Base-by-base conservation (phyloP, 2,888 invertebrate species). In the Acleris literana region DNA sequence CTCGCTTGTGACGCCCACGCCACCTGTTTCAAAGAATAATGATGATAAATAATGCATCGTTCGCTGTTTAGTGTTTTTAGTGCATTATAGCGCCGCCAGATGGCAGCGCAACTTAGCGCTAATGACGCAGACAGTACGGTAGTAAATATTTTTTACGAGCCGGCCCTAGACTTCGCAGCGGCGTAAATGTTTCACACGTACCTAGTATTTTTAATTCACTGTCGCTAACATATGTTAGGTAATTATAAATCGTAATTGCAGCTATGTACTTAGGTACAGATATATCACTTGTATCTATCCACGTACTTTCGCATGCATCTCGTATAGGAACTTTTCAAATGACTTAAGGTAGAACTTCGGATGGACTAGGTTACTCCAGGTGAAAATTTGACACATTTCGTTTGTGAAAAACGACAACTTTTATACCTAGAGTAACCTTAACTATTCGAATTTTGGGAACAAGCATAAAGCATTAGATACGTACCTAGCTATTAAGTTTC, bases 141-240 rank as follows among this genome's bases (percentile, higher is more conserved):
- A 68, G 52, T 91, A 90, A 90, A 91, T 91, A 90, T 89, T 90
- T 90, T 89, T 90, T 89, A 91, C 85, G 87, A 87, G 76, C 80
- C 76, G 80, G 79, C 81, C 77, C 83, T 77, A 83, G 84, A 82
- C 82, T 74, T 70, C 63, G 59, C 52, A 53, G 65, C 62, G 51
- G 33, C 49, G 33, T 61, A 66, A 66, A 66, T 68, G 68, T 69
- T 71, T 69, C 61, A 56, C 64, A 66, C 66, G 52, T 65, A 33
- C 9, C 33, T 7, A 65, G 51, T 65, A 43, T 56, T 65, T 52
- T 43, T 60, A 59, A 64, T 55, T 49, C 11, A 39, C n/a, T n/a
- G 6, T 44, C n/a, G 5, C 44, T 33, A 44, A n/a, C 43, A 13
- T 43, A 43, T 1, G n/a, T 0, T n/a, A 43, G 11, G 16, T 43